phyloP scores from a whole-genome alignment of 2,797 vertebrate species.

The Phoxinus dragarum region DNA sequence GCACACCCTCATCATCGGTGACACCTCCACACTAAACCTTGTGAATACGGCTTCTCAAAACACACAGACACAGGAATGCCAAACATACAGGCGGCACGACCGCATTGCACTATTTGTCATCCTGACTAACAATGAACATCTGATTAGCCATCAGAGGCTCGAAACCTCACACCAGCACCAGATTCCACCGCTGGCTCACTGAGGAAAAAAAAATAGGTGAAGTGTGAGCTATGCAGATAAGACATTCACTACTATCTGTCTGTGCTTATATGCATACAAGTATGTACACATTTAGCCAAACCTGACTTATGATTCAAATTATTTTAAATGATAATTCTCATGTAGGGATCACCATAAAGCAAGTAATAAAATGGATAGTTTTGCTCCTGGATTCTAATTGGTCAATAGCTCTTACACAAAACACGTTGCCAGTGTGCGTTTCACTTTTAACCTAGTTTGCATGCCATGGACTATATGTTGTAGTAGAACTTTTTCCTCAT shows the following conservation, averaged over 20 bases:
- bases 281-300: conserved; percentile 57
- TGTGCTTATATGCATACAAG: conserved; percentile 51
- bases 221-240: conserved; percentile 27
- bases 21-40: conserved; percentile 55
- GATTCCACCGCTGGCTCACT: conserved; percentile 19
- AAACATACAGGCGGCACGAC: conserved; percentile 70
- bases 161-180: conserved; percentile 48
- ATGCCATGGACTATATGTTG: not conserved
- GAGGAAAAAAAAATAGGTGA: conserved; percentile 35
- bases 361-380: not conserved
- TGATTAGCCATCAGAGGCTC: conserved; percentile 68
- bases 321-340: conserved; percentile 61
- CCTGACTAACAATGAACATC: conserved; percentile 64
- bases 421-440: not conserved
- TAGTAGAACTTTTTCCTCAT: not conserved
- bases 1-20: conserved; percentile 66
- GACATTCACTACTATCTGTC: conserved; percentile 43
- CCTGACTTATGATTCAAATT: conserved; percentile 62
- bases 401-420: not conserved
- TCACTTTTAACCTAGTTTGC: conserved; percentile 1
- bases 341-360: conserved; percentile 30
- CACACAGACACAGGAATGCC: conserved; percentile 73
- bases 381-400: not conserved
- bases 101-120: conserved; percentile 70
- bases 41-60: conserved; percentile 72